Conservation (phyloP, 2,113 vertebrate species). For the Cariama cristata region DNA sequence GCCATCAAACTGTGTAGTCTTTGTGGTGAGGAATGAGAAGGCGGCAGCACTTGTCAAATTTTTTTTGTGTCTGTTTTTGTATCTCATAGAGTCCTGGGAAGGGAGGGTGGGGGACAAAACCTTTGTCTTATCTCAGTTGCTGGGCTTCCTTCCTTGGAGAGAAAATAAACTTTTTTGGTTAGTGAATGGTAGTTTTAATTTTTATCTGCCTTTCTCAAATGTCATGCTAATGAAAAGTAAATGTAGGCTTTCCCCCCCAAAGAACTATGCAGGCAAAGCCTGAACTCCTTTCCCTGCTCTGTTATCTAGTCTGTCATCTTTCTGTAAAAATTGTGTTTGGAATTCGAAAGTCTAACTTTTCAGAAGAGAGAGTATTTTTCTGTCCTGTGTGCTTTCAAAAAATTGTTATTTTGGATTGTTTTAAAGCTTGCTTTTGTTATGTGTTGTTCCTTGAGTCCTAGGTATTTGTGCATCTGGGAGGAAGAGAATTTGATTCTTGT, state of each 20-base stretch:
- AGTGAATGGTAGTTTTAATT: not conserved
- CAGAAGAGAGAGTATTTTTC: not conserved
- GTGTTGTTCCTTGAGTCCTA: not conserved
- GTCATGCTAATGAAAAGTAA: not conserved
- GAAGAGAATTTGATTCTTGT: not conserved
- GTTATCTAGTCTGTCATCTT: not conserved
- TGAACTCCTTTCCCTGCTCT: not conserved
- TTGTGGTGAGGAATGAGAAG: not conserved
- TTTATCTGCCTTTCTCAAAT: not conserved
- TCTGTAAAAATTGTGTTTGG: not conserved
- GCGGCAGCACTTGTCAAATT: not conserved
- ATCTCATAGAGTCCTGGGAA: not conserved
- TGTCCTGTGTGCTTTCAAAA: not conserved
- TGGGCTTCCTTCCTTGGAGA: not conserved
- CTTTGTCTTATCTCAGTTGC: not conserved
- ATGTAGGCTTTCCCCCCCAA: not conserved
- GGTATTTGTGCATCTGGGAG: not conserved
- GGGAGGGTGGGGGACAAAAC: not conserved
- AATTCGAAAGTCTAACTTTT: not conserved
- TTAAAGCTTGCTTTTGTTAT: not conserved
- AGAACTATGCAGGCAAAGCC: not conserved
- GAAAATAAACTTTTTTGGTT: not conserved
- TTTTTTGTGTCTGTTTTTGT: not conserved
- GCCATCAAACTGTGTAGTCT: not conserved
- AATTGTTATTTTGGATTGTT: not conserved